Percentiles rank a stretch among this genome's conserved stretches.
These are phyloP conservation scores for Copidosoma aretas DNA, from an alignment of 2,888 invertebrate species.

Conservation along the genomic window DNA sequence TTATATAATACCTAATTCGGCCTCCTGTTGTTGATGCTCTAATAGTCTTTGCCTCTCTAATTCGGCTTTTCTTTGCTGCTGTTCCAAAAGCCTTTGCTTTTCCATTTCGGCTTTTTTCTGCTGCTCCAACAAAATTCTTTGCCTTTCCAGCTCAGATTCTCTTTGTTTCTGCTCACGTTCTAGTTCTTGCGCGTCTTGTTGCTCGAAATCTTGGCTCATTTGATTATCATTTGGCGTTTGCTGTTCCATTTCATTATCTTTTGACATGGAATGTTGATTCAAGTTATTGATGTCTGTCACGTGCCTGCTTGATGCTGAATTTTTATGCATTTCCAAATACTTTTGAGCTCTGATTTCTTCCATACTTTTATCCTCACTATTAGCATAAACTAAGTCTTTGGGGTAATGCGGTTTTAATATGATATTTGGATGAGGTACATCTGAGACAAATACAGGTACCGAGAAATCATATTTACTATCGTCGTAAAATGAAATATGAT, in stretches of 20 bases:
- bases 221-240: constrained; percentile 29
- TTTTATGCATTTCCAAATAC: constrained; percentile 60
- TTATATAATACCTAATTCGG: constrained; percentile 32
- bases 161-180: constrained; percentile 42
- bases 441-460: constrained; percentile 55
- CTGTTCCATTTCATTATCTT: constrained; percentile 21
- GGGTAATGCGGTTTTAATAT: constrained; percentile 56
- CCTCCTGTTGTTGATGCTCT: constrained; percentile 40
- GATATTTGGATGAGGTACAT: constrained; percentile 50
- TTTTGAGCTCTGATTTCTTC: constrained; percentile 76
- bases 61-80: constrained; percentile 43
- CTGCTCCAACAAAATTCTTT: constrained; percentile 48
- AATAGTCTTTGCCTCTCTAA: constrained; percentile 47
- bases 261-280: constrained; percentile 34
- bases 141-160: constrained; percentile 46
- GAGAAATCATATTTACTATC: constrained; percentile 52
- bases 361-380: constrained; percentile 75
- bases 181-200: constrained; percentile 33
- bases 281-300: constrained; percentile 24
- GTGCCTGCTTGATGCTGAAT: constrained; percentile 20
- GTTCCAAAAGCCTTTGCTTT: constrained; percentile 48
- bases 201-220: constrained; percentile 30
- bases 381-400: constrained; percentile 65
- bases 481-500: constrained; percentile 55
- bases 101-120: constrained; percentile 45